Conservation (phyloP, 2,797 vertebrate genomes). For the Orientallactaga sibirica region DNA sequence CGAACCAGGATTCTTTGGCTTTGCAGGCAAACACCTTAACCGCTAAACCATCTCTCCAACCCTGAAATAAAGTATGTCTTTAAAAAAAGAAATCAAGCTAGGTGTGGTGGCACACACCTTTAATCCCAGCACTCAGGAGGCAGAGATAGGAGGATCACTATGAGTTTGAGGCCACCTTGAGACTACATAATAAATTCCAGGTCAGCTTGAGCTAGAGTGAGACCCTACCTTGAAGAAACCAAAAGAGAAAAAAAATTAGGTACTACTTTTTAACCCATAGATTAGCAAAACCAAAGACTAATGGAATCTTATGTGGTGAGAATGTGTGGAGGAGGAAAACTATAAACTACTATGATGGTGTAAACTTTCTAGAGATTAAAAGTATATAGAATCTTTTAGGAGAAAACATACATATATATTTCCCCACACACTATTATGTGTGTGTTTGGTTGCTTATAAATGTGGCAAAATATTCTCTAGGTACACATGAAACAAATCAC, state of each 20-base stretch:
- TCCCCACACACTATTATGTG: not conserved
- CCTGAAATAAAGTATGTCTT: no score
- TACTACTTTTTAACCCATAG: constrained; percentile 38
- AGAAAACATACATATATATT: not conserved
- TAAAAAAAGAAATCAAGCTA: no score
- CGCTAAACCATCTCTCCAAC: no score
- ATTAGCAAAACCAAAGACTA: constrained; percentile 34
- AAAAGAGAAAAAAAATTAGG: not conserved
- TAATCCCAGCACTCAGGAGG: no score
- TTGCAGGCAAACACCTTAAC: no score
- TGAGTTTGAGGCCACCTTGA: no score
- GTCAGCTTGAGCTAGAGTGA: no score
- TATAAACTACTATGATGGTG: not conserved
- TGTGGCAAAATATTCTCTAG: not conserved
- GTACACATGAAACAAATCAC: constrained; percentile 17
- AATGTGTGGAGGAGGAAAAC: not conserved
- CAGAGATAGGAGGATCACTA: no score
- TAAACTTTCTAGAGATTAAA: constrained; percentile 24
- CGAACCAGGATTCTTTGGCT: no score
- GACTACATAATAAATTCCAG: no score
- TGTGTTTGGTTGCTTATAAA: not conserved
- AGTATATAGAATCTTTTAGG: not conserved
- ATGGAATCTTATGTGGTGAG: not conserved
- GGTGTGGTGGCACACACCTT: no score
- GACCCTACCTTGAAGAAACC: no score